phyloP scores from a whole-genome alignment of 2,113 vertebrate species.

The Paratilapia polleni region DNA sequence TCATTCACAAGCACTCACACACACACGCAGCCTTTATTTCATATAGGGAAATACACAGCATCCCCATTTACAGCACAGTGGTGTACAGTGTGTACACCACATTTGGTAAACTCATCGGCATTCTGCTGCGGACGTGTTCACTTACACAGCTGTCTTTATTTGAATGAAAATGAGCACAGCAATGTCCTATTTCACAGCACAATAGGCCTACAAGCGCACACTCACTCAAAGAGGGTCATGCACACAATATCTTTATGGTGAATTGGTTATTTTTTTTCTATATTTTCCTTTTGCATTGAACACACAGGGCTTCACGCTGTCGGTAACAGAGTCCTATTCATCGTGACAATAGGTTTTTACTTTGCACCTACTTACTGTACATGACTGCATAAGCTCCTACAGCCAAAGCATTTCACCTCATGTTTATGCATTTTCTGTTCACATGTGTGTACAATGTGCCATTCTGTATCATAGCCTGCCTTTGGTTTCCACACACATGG shows the following conservation, averaged over 20 bases:
- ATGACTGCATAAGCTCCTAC: conserved; percentile 17
- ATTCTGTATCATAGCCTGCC: not conserved
- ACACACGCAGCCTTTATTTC: conserved; percentile 22
- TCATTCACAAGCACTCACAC: conserved; percentile 40
- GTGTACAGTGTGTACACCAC: conserved; percentile 11
- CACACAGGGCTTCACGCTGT: not conserved
- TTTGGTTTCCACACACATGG: not conserved
- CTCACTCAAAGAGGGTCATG: conserved; percentile 15
- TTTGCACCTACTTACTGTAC: conserved; percentile 16
- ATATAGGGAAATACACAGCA: conserved; percentile 32
- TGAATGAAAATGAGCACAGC: conserved; percentile 1
- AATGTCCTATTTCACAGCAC: conserved; percentile 18
- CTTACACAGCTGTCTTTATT: conserved; percentile 12
- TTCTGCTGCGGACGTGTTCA: conserved; percentile 9
- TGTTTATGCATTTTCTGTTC: conserved; percentile 27
- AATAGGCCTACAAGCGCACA: conserved; percentile 7
- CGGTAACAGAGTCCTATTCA: conserved; percentile 30
- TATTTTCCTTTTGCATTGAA: not conserved
- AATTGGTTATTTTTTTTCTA: conserved; percentile 22
- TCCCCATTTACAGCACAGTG: conserved; percentile 56
- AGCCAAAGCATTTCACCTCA: not conserved
- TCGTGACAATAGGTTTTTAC: conserved; percentile 34
- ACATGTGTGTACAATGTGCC: not conserved
- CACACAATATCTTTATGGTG: conserved; percentile 18
- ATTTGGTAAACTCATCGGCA: conserved; percentile 29